A percentile compares a stretch with the other conserved stretches of the same genome.
These are phyloP conservation scores for Drosophila robusta DNA, from an alignment of 2,888 invertebrate species.

Conservation along the genomic window DNA sequence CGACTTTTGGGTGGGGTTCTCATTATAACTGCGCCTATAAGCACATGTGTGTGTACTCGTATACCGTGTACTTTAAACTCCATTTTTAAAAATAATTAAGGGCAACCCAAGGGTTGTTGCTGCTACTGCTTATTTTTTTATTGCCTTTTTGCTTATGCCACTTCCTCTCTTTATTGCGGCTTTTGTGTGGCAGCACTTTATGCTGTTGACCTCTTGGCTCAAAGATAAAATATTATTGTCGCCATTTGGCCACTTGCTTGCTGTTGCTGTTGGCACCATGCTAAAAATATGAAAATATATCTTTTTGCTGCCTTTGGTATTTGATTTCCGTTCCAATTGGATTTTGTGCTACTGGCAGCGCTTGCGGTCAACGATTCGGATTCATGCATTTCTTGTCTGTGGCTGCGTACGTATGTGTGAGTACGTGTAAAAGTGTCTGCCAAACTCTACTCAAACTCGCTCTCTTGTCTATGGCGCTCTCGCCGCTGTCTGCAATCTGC, in stretches of 20 bases:
- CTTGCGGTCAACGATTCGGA: conserved; percentile 66
- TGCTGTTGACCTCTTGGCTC: conserved; percentile 54
- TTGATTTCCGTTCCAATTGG: conserved; percentile 68
- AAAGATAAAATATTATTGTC: conserved; percentile 46
- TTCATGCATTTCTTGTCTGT: conserved; percentile 48
- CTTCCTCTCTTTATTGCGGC: conserved; percentile 43
- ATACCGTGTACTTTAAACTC: conserved; percentile 55
- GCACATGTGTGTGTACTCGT: background rate
- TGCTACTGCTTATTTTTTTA: conserved; percentile 34
- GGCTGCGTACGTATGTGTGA: conserved; percentile 1
- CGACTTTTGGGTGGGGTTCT: conserved; percentile 56
- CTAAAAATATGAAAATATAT: conserved; percentile 13
- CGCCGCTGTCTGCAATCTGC: conserved; percentile 68
- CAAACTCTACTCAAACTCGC: conserved; percentile 22
- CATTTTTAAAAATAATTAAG: conserved; percentile 72
- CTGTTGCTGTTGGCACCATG: conserved; percentile 20
- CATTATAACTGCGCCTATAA: conserved; percentile 11
- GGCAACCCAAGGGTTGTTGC: conserved; percentile 60
- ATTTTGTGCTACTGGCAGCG: conserved; percentile 39
- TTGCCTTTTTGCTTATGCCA: conserved; percentile 46
- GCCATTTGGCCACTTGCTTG: conserved; percentile 21
- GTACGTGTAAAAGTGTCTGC: conserved; percentile 24
- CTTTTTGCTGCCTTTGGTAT: conserved; percentile 34
- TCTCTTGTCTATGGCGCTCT: conserved; percentile 33
- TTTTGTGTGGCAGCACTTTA: conserved; percentile 35